Conservation (phyloP, 2,888 invertebrate genomes). For the Crioceris asparagi region DNA sequence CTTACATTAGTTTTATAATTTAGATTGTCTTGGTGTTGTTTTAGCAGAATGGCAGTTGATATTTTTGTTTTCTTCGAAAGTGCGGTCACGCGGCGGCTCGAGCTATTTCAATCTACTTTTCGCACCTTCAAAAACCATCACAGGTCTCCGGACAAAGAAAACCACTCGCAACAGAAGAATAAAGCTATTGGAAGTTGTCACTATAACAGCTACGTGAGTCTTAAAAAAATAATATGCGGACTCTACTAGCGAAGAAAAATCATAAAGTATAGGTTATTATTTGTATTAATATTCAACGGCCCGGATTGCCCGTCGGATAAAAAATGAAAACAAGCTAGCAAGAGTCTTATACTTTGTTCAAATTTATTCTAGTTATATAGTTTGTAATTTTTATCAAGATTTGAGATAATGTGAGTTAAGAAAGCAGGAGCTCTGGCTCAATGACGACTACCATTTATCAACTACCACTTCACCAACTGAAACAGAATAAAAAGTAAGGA, state of each 20-base stretch:
- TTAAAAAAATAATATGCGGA: slow-evolving; percentile 21
- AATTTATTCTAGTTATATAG: no score
- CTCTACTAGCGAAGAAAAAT: slow-evolving; percentile 19
- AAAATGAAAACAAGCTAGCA: slow-evolving; percentile 21
- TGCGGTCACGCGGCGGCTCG: no score
- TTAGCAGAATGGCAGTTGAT: no score
- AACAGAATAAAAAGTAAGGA: slow-evolving; percentile 35
- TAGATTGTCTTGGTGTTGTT: no score
- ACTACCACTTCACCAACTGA: slow-evolving; percentile 61
- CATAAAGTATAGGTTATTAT: no score
- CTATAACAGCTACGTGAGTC: slow-evolving; percentile 12
- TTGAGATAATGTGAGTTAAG: no score
- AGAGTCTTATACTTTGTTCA: no score
- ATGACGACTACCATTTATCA: slow-evolving; percentile 53
- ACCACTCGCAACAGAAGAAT: slow-evolving; percentile 13
- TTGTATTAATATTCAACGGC: no score
- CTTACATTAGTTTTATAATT: no score
- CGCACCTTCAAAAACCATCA: slow-evolving; percentile 20
- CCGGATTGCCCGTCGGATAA: no score
- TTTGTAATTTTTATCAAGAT: slow-evolving; percentile 1
- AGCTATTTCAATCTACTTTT: background rate
- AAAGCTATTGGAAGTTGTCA: slow-evolving; percentile 13
- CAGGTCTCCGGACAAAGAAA: slow-evolving; percentile 30
- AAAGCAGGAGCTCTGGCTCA: no score
- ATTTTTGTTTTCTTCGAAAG: no score